A percentile compares a stretch with the other conserved stretches of the same genome.
Conservation (phyloP, 2,888 invertebrate genomes). For the Patella caerulea region DNA sequence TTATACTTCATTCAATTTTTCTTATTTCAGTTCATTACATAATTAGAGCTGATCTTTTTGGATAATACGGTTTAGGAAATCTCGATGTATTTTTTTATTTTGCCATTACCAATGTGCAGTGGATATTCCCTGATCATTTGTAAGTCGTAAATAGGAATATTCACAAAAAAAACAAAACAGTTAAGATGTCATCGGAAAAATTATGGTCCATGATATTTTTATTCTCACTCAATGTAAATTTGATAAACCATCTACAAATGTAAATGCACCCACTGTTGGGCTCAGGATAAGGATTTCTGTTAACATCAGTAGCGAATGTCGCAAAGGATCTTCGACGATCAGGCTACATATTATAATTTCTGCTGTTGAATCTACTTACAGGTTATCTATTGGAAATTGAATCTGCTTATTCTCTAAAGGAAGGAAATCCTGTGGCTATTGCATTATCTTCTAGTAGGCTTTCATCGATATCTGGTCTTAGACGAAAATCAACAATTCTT, state of each 20-base stretch:
- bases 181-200: conserved; percentile 18
- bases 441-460: not conserved
- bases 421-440: not conserved
- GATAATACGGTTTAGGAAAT: conserved; percentile 29
- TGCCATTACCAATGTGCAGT: conserved; percentile 19
- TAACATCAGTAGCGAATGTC: not conserved
- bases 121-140: conserved; percentile 10
- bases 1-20: not conserved
- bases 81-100: conserved; percentile 26
- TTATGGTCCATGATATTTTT: conserved; percentile 12
- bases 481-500: not conserved
- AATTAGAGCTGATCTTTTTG: conserved; percentile 14
- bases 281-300: too few species aligned
- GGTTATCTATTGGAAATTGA: not conserved
- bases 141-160: not conserved
- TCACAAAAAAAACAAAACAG: not conserved
- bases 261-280: too few species aligned
- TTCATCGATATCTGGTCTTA: not conserved
- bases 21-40: conserved; percentile 10
- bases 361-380: not conserved
- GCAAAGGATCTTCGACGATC: not conserved
- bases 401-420: not conserved
- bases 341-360: not conserved
- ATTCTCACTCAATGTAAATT: too few species aligned
- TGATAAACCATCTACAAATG: too few species aligned